phyloP scores from a whole-genome alignment of 2,888 invertebrate species.

The Aspidiotus rigidus region DNA sequence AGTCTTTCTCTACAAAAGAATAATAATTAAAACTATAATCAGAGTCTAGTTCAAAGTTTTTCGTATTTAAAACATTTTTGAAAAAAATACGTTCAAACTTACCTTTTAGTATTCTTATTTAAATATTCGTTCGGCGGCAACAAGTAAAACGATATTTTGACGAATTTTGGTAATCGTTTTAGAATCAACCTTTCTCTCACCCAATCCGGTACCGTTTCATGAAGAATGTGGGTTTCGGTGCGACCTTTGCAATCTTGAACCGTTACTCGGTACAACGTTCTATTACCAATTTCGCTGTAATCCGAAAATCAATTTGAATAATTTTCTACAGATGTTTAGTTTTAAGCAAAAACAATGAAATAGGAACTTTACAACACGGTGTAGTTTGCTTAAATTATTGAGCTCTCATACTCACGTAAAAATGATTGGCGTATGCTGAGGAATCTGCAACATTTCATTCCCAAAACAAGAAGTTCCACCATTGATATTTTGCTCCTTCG shows the following conservation, averaged over 20 bases:
- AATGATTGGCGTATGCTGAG: slow-evolving; percentile 91
- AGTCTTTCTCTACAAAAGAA: slow-evolving; percentile 65
- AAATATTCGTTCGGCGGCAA: slow-evolving; percentile 78
- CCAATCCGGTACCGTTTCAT: slow-evolving; percentile 93
- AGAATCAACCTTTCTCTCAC: slow-evolving; percentile 90
- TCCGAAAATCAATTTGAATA: not conserved
- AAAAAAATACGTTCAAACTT: slow-evolving; percentile 38
- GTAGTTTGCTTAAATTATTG: no score
- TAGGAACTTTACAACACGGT: no score
- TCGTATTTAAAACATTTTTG: slow-evolving; percentile 5
- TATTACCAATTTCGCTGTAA: slow-evolving; percentile 82
- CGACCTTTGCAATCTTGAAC: slow-evolving; percentile 91
- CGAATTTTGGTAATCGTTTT: slow-evolving; percentile 87
- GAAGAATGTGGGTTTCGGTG: slow-evolving; percentile 80
- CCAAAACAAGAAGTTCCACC: not conserved
- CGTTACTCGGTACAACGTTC: slow-evolving; percentile 78
- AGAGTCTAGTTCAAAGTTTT: not conserved
- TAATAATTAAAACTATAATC: not conserved
- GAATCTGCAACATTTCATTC: slow-evolving; percentile 49
- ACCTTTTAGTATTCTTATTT: slow-evolving; percentile 67
- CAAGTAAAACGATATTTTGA: slow-evolving; percentile 93
- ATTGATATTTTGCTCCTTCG: slow-evolving; percentile 33
- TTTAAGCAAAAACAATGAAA: no score
- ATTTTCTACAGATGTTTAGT: no score
- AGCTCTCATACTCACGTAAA: slow-evolving; percentile 52